A percentile compares a stretch with the other conserved stretches of the same genome.
phyloP scores from a whole-genome alignment of 2,888 invertebrate genomes.

The Drosophila koepferae region DNA sequence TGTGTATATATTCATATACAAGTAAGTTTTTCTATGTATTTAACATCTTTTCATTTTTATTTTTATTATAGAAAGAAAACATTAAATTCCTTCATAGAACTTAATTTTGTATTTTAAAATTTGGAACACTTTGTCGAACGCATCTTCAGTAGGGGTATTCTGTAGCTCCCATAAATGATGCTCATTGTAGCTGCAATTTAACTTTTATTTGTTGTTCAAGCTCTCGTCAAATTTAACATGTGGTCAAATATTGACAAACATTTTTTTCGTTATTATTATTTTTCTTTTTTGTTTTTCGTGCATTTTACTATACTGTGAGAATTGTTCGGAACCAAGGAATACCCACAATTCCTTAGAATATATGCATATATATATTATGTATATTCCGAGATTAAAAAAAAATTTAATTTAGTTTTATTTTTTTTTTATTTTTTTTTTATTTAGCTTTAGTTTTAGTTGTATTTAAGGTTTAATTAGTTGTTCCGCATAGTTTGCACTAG shows the following conservation, averaged over 20 bases:
- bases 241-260: not conserved
- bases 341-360: constrained; percentile 9
- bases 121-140: constrained; percentile 7
- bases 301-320: not conserved
- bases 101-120: not conserved
- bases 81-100: not conserved
- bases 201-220: not conserved
- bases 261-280: too few species aligned
- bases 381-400: not conserved
- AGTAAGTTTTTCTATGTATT: constrained; percentile 32
- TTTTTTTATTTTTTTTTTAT: constrained; percentile 3
- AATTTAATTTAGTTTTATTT: not conserved
- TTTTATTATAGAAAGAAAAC: not conserved
- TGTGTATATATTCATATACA: not conserved
- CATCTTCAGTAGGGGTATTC: constrained; percentile 6
- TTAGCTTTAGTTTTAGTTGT: constrained; percentile 30
- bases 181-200: too few species aligned
- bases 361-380: not conserved
- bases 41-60: not conserved
- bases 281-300: not conserved
- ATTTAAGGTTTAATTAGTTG: constrained; percentile 57
- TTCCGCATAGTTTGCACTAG: constrained; percentile 67
- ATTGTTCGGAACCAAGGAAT: constrained; percentile 15
- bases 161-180: not conserved
- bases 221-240: not conserved